Evolutionary conservation across 53 echinoderm and acorn worm genomes (phyloP).

Genomic region (Echinometra lucunter): DNA sequence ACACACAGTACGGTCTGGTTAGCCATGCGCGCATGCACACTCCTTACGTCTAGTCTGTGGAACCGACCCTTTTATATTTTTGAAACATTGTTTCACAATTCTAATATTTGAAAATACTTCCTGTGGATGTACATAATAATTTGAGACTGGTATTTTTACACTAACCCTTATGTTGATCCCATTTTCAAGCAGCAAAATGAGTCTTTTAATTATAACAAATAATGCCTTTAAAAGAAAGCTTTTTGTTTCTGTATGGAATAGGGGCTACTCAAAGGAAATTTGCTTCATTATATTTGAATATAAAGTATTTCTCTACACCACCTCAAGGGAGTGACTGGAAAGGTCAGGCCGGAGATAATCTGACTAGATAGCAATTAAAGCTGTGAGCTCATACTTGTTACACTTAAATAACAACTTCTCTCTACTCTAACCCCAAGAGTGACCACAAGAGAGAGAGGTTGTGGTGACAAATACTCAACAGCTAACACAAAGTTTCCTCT

Average conservation of each 20-base stretch:
- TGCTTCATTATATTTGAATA: not conserved
- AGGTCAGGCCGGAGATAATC: slow-evolving; percentile 43
- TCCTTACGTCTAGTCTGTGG: too few species aligned
- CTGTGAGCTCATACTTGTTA: slow-evolving; percentile 57
- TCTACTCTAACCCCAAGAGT: not conserved
- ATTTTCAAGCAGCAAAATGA: too few species aligned
- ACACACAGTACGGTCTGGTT: too few species aligned
- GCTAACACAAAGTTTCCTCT: slow-evolving; percentile 30
- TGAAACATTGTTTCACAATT: too few species aligned
- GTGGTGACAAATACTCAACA: slow-evolving; percentile 30
- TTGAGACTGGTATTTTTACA: too few species aligned
- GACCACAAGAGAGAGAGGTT: not conserved
- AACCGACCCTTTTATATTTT: too few species aligned
- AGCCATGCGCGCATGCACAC: too few species aligned
- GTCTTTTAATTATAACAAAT: too few species aligned
- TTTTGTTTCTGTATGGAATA: not conserved
- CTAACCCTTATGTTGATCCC: too few species aligned
- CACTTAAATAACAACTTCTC: slow-evolving; percentile 48
- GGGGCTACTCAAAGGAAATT: not conserved
- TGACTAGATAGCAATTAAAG: slow-evolving; percentile 38
- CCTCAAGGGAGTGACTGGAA: slow-evolving; percentile 19
- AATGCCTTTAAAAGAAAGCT: not conserved
- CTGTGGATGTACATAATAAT: too few species aligned
- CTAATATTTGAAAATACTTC: too few species aligned
- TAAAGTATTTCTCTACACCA: slow-evolving; percentile 10